Evolutionary conservation across 1,140 invertebrate species (phyloP).

Genomic region (Drosophila equinoxialis): DNA sequence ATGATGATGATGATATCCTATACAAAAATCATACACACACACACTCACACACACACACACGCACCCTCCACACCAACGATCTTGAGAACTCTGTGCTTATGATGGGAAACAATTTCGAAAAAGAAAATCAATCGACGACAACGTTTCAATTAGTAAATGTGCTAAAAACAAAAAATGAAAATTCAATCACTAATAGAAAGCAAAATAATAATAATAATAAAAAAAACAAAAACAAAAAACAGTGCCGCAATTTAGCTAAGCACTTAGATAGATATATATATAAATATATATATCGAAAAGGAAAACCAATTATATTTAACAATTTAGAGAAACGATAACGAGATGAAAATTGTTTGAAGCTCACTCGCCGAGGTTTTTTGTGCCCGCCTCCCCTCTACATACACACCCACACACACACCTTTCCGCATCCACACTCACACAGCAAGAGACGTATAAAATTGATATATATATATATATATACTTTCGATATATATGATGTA

Average conservation of each 20-base stretch:
- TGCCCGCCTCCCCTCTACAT: slow-evolving; percentile 4
- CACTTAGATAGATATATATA: slow-evolving; percentile 5
- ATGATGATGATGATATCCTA: slow-evolving; percentile 42
- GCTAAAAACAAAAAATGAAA: slow-evolving; percentile 48
- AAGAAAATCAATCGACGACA: slow-evolving; percentile 50
- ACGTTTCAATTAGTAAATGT: slow-evolving; percentile 81
- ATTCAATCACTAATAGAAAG: slow-evolving; percentile 21
- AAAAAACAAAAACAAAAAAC: neutral
- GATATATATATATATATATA: slow-evolving; percentile 24
- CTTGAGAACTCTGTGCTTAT: slow-evolving; percentile 64
- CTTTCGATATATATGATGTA: slow-evolving; percentile 9
- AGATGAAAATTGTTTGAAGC: slow-evolving; percentile 47
- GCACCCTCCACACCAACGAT: slow-evolving; percentile 23
- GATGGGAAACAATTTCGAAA: slow-evolving; percentile 20
- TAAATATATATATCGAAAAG: slow-evolving; percentile 36
- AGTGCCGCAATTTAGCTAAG: slow-evolving; percentile 5
- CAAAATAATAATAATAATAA: neutral
- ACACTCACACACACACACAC: slow-evolving; percentile 32
- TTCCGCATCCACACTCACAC: slow-evolving; percentile 10
- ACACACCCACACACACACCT: slow-evolving; percentile 22
- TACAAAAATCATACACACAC: slow-evolving; percentile 19
- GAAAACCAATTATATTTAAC: slow-evolving; percentile 56
- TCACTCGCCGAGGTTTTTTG: slow-evolving; percentile 74
- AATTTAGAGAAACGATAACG: slow-evolving; percentile 38
- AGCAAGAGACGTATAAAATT: slow-evolving; percentile 1